These are phyloP conservation scores for Climacteris rufus DNA, from an alignment of 2,113 vertebrate species.

Conservation along the genomic window DNA sequence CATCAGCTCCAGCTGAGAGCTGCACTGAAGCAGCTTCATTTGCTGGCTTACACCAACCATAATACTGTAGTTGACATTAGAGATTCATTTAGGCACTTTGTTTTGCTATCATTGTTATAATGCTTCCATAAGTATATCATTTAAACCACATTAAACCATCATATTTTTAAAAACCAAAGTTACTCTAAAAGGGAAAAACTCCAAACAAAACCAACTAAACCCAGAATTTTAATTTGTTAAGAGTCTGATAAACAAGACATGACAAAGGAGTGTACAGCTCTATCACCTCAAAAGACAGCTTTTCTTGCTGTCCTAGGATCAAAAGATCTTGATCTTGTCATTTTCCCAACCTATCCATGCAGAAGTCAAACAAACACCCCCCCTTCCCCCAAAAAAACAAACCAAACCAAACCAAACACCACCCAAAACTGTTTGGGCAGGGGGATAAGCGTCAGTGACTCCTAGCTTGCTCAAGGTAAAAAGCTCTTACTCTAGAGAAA, in stretches of 20 bases:
- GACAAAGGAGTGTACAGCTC: accelerated
- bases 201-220: background rate
- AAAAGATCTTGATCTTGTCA: too few species aligned
- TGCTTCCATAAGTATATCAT: background rate
- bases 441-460: background rate
- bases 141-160: background rate
- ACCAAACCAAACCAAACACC: too few species aligned
- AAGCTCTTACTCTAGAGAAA: background rate
- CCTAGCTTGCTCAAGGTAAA: background rate
- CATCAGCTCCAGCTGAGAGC: background rate
- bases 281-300: background rate
- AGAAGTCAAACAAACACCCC: background rate
- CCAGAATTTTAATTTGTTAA: background rate
- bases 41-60: background rate
- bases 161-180: background rate
- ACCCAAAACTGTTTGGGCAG: background rate
- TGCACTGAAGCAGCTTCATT: background rate
- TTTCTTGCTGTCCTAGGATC: background rate
- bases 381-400: too few species aligned
- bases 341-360: background rate
- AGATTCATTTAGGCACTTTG: background rate
- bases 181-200: background rate
- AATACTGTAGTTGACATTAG: background rate
- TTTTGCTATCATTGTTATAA: background rate
- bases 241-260: background rate